These are phyloP conservation scores for Dryobates pubescens DNA, from an alignment of 2,797 vertebrate genomes.

Conservation along the genomic window DNA sequence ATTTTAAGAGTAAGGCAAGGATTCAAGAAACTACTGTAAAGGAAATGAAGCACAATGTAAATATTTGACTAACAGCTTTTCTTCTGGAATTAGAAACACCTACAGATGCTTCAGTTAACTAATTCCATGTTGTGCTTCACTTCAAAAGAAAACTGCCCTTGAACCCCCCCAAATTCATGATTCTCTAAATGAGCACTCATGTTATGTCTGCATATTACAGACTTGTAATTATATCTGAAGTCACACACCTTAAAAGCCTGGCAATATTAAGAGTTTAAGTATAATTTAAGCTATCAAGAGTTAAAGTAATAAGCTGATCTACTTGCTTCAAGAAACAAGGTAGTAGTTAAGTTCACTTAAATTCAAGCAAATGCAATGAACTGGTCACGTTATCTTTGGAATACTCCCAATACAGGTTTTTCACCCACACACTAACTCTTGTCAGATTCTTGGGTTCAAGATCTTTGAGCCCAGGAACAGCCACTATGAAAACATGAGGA, in stretches of 20 bases:
- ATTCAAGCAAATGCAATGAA: not conserved
- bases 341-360: not conserved
- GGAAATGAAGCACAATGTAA: conserved; percentile 64
- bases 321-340: not conserved
- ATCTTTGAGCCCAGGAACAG: not conserved
- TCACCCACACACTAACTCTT: not conserved
- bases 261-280: not conserved
- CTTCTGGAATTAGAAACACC: conserved; percentile 46
- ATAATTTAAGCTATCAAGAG: conserved; percentile 23
- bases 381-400: not conserved
- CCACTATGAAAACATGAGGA: not conserved
- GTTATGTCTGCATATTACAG: not conserved
- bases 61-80: conserved; percentile 61
- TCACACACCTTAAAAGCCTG: not conserved
- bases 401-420: not conserved
- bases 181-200: conserved; percentile 12
- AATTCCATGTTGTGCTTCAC: conserved; percentile 31
- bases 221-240: not conserved
- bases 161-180: conserved; percentile 31
- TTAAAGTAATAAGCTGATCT: not conserved
- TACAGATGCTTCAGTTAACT: conserved; percentile 27
- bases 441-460: not conserved
- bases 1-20: conserved; percentile 11
- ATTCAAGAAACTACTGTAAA: conserved; percentile 46
- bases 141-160: conserved; percentile 56